Evolutionary conservation across 2,888 invertebrate species (phyloP), one percentile per base, ranked within the genome.

Genomic region (Sphaerophoria taeniata): DNA sequence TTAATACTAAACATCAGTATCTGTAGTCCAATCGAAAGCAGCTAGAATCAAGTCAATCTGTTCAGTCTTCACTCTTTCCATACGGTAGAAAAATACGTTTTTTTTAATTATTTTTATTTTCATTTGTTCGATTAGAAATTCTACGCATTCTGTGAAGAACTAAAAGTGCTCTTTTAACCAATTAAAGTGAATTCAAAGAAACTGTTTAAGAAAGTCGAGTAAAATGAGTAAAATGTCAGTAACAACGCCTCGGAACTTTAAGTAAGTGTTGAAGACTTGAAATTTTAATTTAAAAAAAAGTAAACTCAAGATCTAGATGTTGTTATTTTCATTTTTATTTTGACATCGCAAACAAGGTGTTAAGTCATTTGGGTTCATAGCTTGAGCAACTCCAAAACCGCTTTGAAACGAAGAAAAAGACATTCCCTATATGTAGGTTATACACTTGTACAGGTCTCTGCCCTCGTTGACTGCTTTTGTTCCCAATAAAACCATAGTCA

Each of bases 211-310:
- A 33, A 63, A 14, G 45, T n/a, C n/a, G 67, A 65, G 36, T 14
- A 83, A 74, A 80, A 85, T 85, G 85, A 76, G 4, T 80, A 81
- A 56, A 33, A 72, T 76, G 55, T 69, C 61, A 49, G 75, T 53
- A 43, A 56, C 76, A 73, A 49, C 75, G 60, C 85, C 85, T 56
- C 76, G 80, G 85, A 73, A 85, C 80, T 85, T 80, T 81, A 85
- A 85, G 85, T 85, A 85, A 85, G 85, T 85, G 79, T 72, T 76
- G 70, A 55, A 16, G 36, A 39, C 14, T 33, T 70, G 36, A 39
- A 53, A 51, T 51, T 51, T 49, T 36, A 7, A 60, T 2, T n/a
- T 12, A 39, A 24, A 39, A 51, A 24, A 51, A n/a, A 51, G 11
- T 12, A 24, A 39, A 65, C 45, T 14, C 45, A n/a, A 65, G 14